A percentile compares a stretch with the other conserved stretches of the same genome.
Evolutionary conservation across 2,113 vertebrate genomes (phyloP).

Genomic region (Leucopternis melanops): DNA sequence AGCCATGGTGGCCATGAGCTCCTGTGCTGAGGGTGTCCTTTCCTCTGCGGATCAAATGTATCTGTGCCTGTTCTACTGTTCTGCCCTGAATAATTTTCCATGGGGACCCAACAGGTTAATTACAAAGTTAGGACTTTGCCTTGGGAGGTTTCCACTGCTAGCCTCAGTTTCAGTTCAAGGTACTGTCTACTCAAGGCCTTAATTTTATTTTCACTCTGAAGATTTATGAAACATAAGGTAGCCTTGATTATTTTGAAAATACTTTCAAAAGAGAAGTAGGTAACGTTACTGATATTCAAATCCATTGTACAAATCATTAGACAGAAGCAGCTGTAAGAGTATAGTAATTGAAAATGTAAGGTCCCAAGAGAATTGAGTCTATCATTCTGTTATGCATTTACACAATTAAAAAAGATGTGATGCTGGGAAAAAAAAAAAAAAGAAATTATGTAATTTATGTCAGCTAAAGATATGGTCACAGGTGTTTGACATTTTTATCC

Average conservation of each 20-base stretch:
- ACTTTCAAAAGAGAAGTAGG: not conserved
- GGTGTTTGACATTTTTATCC: not conserved
- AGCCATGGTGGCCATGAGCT: rapidly evolving
- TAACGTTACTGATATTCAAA: not conserved
- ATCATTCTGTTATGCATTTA: not conserved
- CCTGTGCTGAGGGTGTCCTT: not conserved
- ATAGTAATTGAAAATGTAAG: not conserved
- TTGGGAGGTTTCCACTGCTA: no score
- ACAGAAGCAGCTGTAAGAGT: not conserved
- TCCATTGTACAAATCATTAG: not conserved
- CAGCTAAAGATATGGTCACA: not conserved
- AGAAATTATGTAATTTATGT: not conserved
- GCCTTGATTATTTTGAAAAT: not conserved
- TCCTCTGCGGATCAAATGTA: no score
- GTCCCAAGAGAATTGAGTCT: not conserved
- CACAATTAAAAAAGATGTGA: not conserved
- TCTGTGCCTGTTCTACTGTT: no score
- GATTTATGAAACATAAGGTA: not conserved
- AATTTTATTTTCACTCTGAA: no score
- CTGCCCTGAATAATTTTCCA: no score
- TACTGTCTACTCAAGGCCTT: no score
- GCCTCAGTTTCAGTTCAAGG: no score
- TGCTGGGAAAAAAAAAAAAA: not conserved
- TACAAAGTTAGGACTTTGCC: no score
- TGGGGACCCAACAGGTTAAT: no score